Evolutionary conservation across 2,888 invertebrate species (phyloP).

Genomic region (Ochropleura leucogaster): DNA sequence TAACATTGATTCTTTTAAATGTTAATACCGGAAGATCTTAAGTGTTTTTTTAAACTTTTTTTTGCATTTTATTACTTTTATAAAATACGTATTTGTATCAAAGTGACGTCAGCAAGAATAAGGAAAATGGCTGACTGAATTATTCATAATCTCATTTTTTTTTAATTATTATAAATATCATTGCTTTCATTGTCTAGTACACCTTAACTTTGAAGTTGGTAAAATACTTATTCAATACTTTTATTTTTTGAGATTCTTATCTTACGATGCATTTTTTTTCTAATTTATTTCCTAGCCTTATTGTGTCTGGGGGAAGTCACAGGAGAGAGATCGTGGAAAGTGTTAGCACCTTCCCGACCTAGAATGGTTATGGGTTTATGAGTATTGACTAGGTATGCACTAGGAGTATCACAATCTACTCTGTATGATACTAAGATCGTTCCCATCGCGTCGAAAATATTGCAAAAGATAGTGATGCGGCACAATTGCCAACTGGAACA

Average conservation of each 20-base stretch:
- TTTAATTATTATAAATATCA: conserved; percentile 86
- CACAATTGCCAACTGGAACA: conserved; percentile 45
- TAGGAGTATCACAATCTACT: conserved; percentile 89
- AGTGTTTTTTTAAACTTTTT: conserved; percentile 83
- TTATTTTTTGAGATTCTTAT: conserved; percentile 86
- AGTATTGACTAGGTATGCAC: conserved; percentile 82
- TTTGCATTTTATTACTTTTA: conserved; percentile 82
- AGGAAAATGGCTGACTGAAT: conserved; percentile 86
- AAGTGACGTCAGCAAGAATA: conserved; percentile 88
- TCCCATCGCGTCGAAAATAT: conserved; percentile 78
- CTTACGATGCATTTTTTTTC: conserved; percentile 87
- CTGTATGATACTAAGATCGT: conserved; percentile 79
- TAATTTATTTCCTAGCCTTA: conserved; percentile 87
- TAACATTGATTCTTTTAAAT: conserved; percentile 82
- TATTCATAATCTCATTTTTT: conserved; percentile 77
- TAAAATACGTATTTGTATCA: conserved; percentile 90
- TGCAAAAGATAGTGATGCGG: conserved; percentile 57
- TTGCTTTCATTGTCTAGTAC: conserved; percentile 88
- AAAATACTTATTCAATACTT: conserved; percentile 90
- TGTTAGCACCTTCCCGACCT: conserved; percentile 54
- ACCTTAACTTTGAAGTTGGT: conserved; percentile 87
- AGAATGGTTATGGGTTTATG: conserved; percentile 61
- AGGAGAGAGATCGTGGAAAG: conserved; percentile 66
- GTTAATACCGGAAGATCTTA: conserved; percentile 88
- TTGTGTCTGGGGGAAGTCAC: conserved; percentile 82